Evolutionary conservation across 2,113 vertebrate genomes (phyloP), one percentile per base, ranked within the genome.

Genomic region (Centrocercus urophasianus): DNA sequence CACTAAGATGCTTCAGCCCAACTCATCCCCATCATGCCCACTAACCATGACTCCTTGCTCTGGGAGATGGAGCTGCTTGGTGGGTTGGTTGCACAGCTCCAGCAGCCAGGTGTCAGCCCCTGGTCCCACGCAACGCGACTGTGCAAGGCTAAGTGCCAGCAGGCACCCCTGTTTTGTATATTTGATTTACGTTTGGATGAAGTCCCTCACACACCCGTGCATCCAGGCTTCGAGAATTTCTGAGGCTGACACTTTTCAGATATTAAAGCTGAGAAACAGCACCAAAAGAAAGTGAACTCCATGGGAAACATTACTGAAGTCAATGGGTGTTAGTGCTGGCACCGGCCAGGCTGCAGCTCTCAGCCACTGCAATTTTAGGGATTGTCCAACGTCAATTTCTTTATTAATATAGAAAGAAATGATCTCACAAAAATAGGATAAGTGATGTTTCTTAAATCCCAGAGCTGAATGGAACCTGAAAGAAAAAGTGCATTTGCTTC

Each of bases 401-500:
- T 71, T 15, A 69, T 30, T 6, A 61, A 14, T 11, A 82, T 14
- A 6, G 69, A 85, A 88, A 61, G 15, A 86, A 88, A 70, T 30
- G 42, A 32, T 63, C 67, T 63, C 32, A 27, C 48, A 77, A 38
- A 74, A 90, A 59, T 25, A 14, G 64, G 60, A 0, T 18, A 80
- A 89, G 25, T 67, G 18, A 78, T 87, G 66, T 42, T 56, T 86
- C 72, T 86, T 32, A 54, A 60, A 82, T 28, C 43, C 89, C 16
- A n/a, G 18, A 54, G 77, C 52, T 64, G 69, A 93, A 71, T 10
- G 20, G 76, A 86, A 25, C 3, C 10, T 24, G 63, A 34, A 83
- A 92, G 54, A 92, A 86, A 65, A 95, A 84, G 70, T 60, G 22
- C 17, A 30, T 67, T 83, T 90, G 70, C 93, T 90, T 74, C 73